Evolutionary conservation across 2,113 vertebrate genomes (phyloP).

Genomic region (Reinhardtius hippoglossoides): DNA sequence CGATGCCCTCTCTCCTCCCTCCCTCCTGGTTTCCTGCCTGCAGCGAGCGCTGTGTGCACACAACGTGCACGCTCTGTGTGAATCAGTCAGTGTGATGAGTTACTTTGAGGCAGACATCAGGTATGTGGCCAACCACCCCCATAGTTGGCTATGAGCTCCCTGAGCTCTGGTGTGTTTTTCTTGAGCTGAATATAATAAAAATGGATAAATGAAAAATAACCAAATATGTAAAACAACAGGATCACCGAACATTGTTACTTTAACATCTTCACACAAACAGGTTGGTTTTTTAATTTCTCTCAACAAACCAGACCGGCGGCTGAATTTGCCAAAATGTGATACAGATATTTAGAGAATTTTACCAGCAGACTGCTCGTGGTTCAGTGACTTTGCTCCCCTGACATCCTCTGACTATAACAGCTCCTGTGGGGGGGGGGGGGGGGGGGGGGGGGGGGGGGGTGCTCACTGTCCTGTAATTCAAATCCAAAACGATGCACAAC

Average conservation of each 20-base stretch:
- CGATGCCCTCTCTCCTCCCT: not conserved
- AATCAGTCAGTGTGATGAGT: slow-evolving; percentile 1
- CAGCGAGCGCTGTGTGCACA: not conserved
- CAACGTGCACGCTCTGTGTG: not conserved
- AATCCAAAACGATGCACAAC: no score
- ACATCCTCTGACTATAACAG: no score
- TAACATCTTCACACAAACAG: not conserved
- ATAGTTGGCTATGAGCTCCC: not conserved
- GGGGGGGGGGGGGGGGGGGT: no score
- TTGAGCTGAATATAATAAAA: not conserved
- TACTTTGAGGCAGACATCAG: slow-evolving; percentile 1
- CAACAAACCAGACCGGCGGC: not conserved
- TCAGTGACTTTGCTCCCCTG: no score
- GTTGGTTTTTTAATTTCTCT: not conserved
- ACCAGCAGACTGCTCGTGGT: no score
- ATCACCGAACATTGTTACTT: not conserved
- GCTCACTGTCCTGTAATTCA: no score
- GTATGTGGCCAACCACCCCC: not conserved
- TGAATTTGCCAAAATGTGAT: not conserved
- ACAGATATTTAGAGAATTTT: no score
- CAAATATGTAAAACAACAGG: no score
- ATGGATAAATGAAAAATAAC: no score
- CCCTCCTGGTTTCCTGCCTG: not conserved
- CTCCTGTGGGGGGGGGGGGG: no score
- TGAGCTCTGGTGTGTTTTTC: not conserved